A percentile compares a stretch with the other conserved stretches of the same genome.
Evolutionary conservation across 2,888 invertebrate species (phyloP).

Genomic region (Neoaliturus tenellus): DNA sequence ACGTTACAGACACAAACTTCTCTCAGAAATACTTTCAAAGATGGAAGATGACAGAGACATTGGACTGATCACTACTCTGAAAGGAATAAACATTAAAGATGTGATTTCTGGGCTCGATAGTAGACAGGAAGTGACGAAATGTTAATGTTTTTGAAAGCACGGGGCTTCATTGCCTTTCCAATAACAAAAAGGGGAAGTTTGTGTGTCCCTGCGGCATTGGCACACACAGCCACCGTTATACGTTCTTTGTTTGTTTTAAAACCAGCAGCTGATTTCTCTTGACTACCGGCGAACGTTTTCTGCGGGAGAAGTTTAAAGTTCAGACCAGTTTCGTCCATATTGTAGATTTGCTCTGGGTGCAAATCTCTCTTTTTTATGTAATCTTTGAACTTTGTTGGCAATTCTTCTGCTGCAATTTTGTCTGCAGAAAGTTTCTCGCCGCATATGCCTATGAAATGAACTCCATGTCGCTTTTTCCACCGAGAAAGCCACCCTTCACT

Average conservation of each 20-base stretch:
- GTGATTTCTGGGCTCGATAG: slow-evolving; percentile 55
- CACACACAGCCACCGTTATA: slow-evolving; percentile 49
- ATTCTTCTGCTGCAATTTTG: slow-evolving; percentile 54
- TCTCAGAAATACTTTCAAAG: too few species aligned
- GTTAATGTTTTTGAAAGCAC: slow-evolving; percentile 58
- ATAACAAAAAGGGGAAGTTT: slow-evolving; percentile 55
- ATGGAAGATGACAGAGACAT: too few species aligned
- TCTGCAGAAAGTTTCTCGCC: slow-evolving; percentile 62
- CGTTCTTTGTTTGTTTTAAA: slow-evolving; percentile 66
- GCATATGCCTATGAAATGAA: slow-evolving; percentile 56
- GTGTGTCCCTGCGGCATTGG: slow-evolving; percentile 51
- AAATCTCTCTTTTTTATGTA: slow-evolving; percentile 46
- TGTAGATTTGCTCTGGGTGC: slow-evolving; percentile 62
- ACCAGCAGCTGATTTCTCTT: slow-evolving; percentile 61
- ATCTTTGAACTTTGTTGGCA: slow-evolving; percentile 44
- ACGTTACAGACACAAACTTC: too few species aligned
- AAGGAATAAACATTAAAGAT: too few species aligned
- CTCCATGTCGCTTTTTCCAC: slow-evolving; percentile 60
- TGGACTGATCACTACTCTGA: too few species aligned
- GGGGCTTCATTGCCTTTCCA: slow-evolving; percentile 53
- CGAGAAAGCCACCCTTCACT: slow-evolving; percentile 55
- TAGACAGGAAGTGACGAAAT: slow-evolving; percentile 50
- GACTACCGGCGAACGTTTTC: slow-evolving; percentile 63
- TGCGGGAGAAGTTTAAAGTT: slow-evolving; percentile 66
- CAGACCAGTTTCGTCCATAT: slow-evolving; percentile 66